Evolutionary conservation across 2,888 invertebrate species (phyloP).

Genomic region (Pyrrhia umbra): DNA sequence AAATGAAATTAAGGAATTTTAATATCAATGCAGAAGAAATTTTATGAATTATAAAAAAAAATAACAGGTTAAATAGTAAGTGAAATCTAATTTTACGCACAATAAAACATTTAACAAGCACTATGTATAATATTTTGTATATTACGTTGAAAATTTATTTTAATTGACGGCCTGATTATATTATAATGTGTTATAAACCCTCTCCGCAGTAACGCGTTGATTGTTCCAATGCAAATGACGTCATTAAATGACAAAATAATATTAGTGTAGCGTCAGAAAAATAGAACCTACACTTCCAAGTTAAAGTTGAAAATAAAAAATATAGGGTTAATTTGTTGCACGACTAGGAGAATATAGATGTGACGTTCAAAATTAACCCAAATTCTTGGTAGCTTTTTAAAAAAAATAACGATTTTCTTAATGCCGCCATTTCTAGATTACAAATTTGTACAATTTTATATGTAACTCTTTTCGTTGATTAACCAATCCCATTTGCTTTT

Average conservation of each 20-base stretch:
- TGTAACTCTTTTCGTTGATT: too few species aligned
- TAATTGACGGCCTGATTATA: slow-evolving; percentile 33
- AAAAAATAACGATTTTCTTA: too few species aligned
- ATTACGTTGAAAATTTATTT: slow-evolving; percentile 42
- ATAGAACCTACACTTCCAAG: not conserved
- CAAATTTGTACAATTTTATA: too few species aligned
- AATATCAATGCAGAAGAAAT: slow-evolving; percentile 49
- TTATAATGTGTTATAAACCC: slow-evolving; percentile 18
- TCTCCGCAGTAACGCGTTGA: slow-evolving; percentile 1
- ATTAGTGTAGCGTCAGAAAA: slow-evolving; percentile 5
- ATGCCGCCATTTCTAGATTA: too few species aligned
- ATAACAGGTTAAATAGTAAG: slow-evolving; percentile 7
- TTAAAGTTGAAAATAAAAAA: too few species aligned
- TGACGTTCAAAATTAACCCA: too few species aligned
- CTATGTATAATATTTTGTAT: slow-evolving; percentile 51
- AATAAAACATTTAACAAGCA: slow-evolving; percentile 44
- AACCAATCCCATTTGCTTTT: too few species aligned
- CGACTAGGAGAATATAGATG: too few species aligned
- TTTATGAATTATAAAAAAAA: slow-evolving; percentile 12
- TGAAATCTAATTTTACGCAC: slow-evolving; percentile 49
- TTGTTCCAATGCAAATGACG: slow-evolving; percentile 18
- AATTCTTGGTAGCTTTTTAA: too few species aligned
- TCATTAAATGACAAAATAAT: slow-evolving; percentile 33
- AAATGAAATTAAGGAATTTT: slow-evolving; percentile 50
- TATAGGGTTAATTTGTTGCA: too few species aligned